Conservation (phyloP, 2,888 invertebrate genomes). For the Ectropis crepuscularia region DNA sequence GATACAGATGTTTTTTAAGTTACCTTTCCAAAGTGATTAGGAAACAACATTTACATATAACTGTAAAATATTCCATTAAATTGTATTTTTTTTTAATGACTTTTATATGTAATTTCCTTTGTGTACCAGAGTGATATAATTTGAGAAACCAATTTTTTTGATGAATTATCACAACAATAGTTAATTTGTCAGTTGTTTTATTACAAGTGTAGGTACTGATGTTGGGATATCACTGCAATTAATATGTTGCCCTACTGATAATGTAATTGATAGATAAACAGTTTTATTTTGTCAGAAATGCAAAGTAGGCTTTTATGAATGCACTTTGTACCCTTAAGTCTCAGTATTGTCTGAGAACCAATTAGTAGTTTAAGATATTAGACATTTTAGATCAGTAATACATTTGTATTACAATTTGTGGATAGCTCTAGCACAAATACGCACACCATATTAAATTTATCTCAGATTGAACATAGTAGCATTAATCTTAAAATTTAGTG, state of each 20-base stretch:
- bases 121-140: too few species aligned
- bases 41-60: conserved; percentile 25
- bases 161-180: not conserved
- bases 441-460: too few species aligned
- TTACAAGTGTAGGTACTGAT: not conserved
- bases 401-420: too few species aligned
- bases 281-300: conserved; percentile 3
- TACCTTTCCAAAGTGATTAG: conserved; percentile 11
- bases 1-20: conserved; percentile 16
- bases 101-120: not conserved
- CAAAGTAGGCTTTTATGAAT: not conserved
- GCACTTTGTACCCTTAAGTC: conserved; percentile 1
- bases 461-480: too few species aligned
- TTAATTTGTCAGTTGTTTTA: conserved; percentile 3
- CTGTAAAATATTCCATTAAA: conserved; percentile 30
- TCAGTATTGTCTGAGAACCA: not conserved
- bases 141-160: too few species aligned
- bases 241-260: conserved; percentile 42
- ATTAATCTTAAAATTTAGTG: too few species aligned
- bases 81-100: too few species aligned
- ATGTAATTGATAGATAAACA: conserved; percentile 37
- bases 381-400: too few species aligned
- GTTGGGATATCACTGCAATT: conserved; percentile 18
- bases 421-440: too few species aligned
- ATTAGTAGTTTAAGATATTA: not conserved